Base-by-base conservation (phyloP, 2,888 invertebrate genomes). In the Gisinianus flammeolus region DNA sequence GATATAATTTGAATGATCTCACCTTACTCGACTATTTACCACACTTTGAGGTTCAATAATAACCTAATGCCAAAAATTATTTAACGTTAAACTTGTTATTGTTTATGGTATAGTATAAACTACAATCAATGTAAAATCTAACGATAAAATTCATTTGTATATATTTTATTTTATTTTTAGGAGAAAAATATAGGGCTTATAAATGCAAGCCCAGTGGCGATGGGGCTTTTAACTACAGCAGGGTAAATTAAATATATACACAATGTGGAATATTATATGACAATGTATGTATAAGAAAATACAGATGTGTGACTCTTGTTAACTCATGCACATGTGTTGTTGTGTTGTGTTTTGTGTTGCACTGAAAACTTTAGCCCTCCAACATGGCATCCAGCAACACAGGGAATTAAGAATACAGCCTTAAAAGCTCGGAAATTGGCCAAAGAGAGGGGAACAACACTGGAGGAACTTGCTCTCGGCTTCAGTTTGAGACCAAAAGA, bases 1-100 rank as follows among this genome's bases (percentile, higher is more conserved):
- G 95, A 83, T 91, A 92, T 33, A 94, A 94, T 0, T 89, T 97
- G 44, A 89, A 93, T 78, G 96, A 97, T 85, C 91, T 93, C 77
- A 90, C 93, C 0, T 88, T 97, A 4, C 88, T 90, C 76, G 90
- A 93, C 16, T 95, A 92, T 86, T 87, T 93, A 6, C 90, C 91
- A n/a, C 92, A 89, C 86, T 94, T 96, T 84, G 90, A 93, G 90
- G 94, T 94, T 87, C 5, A 12, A 35, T 35, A 35, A 10, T 10
- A 30, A 3, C n/a, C 5, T 66, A 35, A 5, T 35, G 12, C 35
- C 5, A 35, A 35, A 35, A 8, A 35, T 35, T 35, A 35, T 35
- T 35, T 8, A 35, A 35, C 35, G 12, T 35, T 8, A 8, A 35
- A 8, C 35, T 12, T 8, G 35, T 56, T n/a, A n/a, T n/a, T n/a